Base-by-base conservation (phyloP, 2,888 invertebrate species). In the Hoplodrina blanda region DNA sequence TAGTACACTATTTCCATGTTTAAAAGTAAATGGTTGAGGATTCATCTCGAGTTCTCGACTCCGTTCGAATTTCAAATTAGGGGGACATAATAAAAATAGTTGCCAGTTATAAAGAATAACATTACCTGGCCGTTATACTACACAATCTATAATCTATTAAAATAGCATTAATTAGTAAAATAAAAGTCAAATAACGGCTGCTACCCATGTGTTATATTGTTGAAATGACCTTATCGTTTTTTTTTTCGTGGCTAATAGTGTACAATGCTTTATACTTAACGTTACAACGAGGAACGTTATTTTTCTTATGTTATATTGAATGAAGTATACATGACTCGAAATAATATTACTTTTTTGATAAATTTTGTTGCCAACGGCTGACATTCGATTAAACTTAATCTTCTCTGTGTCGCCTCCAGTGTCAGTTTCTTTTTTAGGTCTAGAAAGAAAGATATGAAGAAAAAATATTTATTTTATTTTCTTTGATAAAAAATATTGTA, bases 331-430 rank as follows among this genome's bases (percentile, higher is more conserved):
- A 15, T 4, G 44, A 10, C 5, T 25, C 50, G 52, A 66, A 54
- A 66, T 55, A 75, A 73, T 75, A 68, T 76, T 33, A 69, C 19
- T 59, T 74, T 62, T 74, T 59, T 62, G 41, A 54, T 54, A 69
- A 17, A 62, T 62, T 69, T 76, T 62, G 10, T 62, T 71, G 44
- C 19, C 63, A 70, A 19, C 11, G 10, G 5, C 52, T 71, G 62
- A 53, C 63, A 61, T 75, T 71, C 55, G 49, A 77, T 56, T 75
- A 53, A 44, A 76, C 52, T 77, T 70, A 63, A 63, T 70, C 46
- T 77, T 20, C 30, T 56, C 46, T 46, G 46, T 46, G 46, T 46
- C 25, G 61, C 11, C 25, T 50, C 8, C 17, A 25, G 19, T 15
- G 15, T 10, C 41, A 8, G 20, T 37, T 54, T 7, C 17, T 63